Conservation (phyloP, 2,797 vertebrate species). For the Lithobates pipiens region DNA sequence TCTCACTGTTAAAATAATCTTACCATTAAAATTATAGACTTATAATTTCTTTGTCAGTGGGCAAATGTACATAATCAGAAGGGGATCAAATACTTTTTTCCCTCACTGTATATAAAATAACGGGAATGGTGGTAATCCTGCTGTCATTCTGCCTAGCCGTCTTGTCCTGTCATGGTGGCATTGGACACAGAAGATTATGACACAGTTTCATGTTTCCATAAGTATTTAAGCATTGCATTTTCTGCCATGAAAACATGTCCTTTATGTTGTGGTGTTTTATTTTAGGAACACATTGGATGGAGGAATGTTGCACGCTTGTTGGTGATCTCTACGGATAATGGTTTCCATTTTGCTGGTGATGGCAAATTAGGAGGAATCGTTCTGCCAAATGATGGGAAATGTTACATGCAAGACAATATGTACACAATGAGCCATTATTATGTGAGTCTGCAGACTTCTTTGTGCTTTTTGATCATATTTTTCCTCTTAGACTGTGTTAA, state of each 20-base stretch:
- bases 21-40: too few species aligned
- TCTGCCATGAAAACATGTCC: not conserved
- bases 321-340: conserved; percentile 96
- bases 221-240: not conserved
- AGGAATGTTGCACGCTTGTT: conserved; percentile 93
- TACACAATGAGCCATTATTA: conserved; percentile 99
- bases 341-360: conserved; percentile 97
- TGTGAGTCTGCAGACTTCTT: conserved; percentile 75
- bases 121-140: too few species aligned
- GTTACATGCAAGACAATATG: conserved; percentile 90
- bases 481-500: too few species aligned
- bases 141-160: too few species aligned
- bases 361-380: conserved; percentile 97
- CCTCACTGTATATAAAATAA: too few species aligned
- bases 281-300: conserved; percentile 92
- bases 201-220: not conserved
- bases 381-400: conserved; percentile 93
- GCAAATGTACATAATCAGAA: too few species aligned
- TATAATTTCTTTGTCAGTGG: too few species aligned
- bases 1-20: too few species aligned
- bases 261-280: not conserved
- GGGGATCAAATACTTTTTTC: too few species aligned
- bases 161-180: too few species aligned
- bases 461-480: too few species aligned
- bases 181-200: too few species aligned